Conservation (phyloP, 2,113 vertebrate species). For the Centrocercus urophasianus region DNA sequence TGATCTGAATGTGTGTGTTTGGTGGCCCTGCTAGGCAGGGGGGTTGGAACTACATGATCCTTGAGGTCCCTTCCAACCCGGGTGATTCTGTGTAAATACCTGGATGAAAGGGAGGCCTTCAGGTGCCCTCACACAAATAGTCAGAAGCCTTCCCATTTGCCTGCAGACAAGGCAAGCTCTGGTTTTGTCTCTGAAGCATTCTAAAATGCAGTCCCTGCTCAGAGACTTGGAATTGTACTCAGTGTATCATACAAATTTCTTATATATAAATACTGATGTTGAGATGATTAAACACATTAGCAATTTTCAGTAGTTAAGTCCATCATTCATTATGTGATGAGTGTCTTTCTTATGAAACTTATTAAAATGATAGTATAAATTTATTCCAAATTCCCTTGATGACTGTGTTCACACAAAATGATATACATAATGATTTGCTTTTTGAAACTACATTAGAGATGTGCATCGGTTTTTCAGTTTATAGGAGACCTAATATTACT, state of each 20-base stretch:
- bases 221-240: conserved; percentile 46
- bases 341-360: conserved; percentile 67
- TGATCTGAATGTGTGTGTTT: no score
- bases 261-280: conserved; percentile 71
- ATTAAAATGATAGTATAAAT: conserved; percentile 73
- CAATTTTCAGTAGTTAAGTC: conserved; percentile 67
- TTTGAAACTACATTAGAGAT: conserved; percentile 58
- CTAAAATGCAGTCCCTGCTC: conserved; percentile 19
- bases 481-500: neutral
- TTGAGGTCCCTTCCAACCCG: no score
- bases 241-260: conserved; percentile 61
- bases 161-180: neutral
- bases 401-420: conserved; percentile 66
- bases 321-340: conserved; percentile 65
- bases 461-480: conserved; percentile 30
- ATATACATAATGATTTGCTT: conserved; percentile 71
- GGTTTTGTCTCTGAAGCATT: conserved; percentile 3
- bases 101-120: neutral
- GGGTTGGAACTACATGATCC: no score
- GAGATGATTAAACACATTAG: conserved; percentile 73
- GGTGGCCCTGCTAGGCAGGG: no score
- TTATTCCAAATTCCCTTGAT: conserved; percentile 65
- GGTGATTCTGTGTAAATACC: neutral
- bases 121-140: neutral
- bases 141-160: neutral